Percentiles rank a stretch among this genome's conserved stretches.
Evolutionary conservation across 2,113 vertebrate species (phyloP).

Genomic region (Varanus komodoensis): DNA sequence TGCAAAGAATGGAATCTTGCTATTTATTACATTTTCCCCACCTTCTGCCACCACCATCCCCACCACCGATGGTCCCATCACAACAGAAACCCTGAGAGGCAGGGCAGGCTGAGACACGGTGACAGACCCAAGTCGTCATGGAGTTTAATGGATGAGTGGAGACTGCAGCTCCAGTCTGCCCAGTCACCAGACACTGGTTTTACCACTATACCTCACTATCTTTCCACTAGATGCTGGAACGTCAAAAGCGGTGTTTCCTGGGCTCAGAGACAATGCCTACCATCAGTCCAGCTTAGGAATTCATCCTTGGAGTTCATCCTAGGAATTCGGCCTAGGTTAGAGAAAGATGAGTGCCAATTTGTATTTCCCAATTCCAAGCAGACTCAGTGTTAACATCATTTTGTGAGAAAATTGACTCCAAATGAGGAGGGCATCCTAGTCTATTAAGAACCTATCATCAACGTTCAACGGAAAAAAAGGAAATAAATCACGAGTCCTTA

Average conservation of each 20-base stretch:
- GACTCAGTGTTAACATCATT: conserved; percentile 13
- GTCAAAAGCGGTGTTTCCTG: background rate
- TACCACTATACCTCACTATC: background rate
- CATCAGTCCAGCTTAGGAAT: background rate
- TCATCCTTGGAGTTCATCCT: background rate
- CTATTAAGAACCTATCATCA: conserved; percentile 24
- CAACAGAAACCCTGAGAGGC: background rate
- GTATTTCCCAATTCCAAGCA: conserved; percentile 8
- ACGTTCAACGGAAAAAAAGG: conserved; percentile 3
- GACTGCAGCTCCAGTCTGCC: background rate
- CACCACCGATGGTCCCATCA: background rate
- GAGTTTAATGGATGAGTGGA: background rate
- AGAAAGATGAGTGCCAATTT: background rate
- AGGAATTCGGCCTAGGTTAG: background rate
- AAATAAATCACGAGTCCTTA: background rate
- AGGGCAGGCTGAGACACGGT: background rate
- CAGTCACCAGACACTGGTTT: background rate
- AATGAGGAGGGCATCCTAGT: conserved; percentile 19
- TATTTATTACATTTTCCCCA: background rate
- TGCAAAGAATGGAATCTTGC: background rate
- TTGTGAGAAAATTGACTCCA: conserved; percentile 24
- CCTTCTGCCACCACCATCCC: background rate
- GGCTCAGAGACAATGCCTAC: background rate
- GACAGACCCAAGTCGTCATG: background rate
- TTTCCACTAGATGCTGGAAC: background rate